Evolutionary conservation across 1,140 invertebrate genomes (phyloP).

Genomic region (Cydia strobilella): DNA sequence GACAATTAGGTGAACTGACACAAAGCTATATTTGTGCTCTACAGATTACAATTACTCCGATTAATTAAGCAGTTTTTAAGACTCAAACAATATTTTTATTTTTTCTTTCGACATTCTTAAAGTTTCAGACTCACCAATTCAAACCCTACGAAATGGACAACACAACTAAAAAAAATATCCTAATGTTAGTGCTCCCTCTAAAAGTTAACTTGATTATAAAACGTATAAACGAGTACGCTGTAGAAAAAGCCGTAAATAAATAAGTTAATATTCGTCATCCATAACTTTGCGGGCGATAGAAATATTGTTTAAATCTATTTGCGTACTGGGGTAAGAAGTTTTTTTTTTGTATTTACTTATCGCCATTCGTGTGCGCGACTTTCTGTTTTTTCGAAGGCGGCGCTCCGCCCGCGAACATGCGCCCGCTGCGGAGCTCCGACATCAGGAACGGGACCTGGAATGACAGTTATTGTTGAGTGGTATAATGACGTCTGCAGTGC

Average conservation of each 20-base stretch:
- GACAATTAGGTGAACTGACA: neutral
- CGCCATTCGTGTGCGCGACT: slow-evolving; percentile 56
- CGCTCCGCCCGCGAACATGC: slow-evolving; percentile 53
- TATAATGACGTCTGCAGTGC: too few species aligned
- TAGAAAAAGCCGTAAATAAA: too few species aligned
- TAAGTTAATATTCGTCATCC: neutral
- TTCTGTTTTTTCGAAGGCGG: slow-evolving; percentile 63
- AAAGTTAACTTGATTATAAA: too few species aligned
- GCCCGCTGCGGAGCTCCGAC: slow-evolving; percentile 57
- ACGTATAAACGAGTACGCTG: too few species aligned
- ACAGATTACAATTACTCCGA: neutral
- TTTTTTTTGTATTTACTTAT: slow-evolving; percentile 45
- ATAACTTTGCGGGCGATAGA: neutral
- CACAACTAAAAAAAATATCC: too few species aligned
- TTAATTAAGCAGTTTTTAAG: neutral
- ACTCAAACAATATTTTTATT: neutral
- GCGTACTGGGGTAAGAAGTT: neutral
- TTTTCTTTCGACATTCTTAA: too few species aligned
- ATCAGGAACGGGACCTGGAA: slow-evolving; percentile 68
- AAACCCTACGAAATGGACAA: too few species aligned
- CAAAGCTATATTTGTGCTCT: neutral
- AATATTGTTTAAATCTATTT: neutral
- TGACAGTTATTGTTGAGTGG: neutral
- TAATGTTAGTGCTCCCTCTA: too few species aligned
- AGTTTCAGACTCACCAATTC: too few species aligned